phyloP scores from a whole-genome alignment of 2,797 vertebrate genomes.

The Staurois parvus region DNA sequence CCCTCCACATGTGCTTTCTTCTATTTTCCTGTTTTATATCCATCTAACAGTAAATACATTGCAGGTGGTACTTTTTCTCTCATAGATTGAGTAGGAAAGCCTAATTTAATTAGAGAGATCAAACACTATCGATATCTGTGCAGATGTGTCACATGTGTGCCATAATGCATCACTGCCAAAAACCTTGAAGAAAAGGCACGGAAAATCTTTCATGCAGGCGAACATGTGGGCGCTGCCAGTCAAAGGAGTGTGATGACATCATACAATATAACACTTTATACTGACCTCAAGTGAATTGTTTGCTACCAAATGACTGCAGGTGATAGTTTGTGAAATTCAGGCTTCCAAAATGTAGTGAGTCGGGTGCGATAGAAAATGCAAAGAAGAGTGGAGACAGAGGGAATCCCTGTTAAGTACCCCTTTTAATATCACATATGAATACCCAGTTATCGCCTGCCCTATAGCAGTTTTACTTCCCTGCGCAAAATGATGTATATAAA shows the following conservation, averaged over 20 bases:
- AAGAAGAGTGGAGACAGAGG: no score
- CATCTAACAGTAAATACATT: conserved; percentile 10
- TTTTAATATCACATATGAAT: no score
- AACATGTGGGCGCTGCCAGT: not conserved
- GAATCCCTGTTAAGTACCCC: no score
- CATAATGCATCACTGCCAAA: not conserved
- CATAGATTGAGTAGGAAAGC: conserved; percentile 8
- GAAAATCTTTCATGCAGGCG: not conserved
- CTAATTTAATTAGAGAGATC: conserved; percentile 24
- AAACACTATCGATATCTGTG: conserved; percentile 6
- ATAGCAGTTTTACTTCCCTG: no score
- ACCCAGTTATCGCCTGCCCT: no score
- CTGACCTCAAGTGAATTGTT: no score
- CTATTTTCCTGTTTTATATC: not conserved
- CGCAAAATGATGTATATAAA: no score
- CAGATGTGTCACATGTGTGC: conserved; percentile 42
- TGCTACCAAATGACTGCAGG: no score
- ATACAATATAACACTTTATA: not conserved
- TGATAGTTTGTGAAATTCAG: no score
- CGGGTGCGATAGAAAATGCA: no score
- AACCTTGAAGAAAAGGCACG: not conserved
- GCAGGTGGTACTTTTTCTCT: conserved; percentile 32
- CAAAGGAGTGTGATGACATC: not conserved
- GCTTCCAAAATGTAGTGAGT: no score
- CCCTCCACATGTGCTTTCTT: not conserved